phyloP scores from a whole-genome alignment of 2,888 invertebrate species.

The Microchrysa polita region DNA sequence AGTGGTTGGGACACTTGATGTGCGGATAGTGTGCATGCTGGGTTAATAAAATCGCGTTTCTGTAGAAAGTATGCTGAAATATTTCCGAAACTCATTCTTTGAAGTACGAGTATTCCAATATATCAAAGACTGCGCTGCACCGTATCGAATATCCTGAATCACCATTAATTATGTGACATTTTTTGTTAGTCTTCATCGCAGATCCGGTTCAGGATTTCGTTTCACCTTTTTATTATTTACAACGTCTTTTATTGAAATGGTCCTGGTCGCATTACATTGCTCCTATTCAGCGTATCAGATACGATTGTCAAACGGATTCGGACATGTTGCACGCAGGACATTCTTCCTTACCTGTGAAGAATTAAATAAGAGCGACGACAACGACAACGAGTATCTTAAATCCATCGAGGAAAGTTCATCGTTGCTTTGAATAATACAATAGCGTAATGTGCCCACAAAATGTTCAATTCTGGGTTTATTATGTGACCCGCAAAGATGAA shows the following conservation, averaged over 20 bases:
- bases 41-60: too few species aligned
- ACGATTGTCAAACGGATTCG: neutral
- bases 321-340: neutral
- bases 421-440: constrained; percentile 28
- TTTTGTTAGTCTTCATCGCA: constrained; percentile 32
- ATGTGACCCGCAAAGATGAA: constrained; percentile 14
- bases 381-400: constrained; percentile 17
- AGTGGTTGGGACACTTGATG: too few species aligned
- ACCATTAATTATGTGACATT: constrained; percentile 46
- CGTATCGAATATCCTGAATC: constrained; percentile 48
- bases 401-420: neutral
- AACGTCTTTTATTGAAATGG: neutral
- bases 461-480: constrained; percentile 44
- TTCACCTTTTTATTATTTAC: neutral
- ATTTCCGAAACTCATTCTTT: too few species aligned
- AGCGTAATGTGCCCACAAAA: constrained; percentile 46
- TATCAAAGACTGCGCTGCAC: too few species aligned
- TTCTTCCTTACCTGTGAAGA: neutral
- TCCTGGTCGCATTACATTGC: neutral
- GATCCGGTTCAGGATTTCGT: constrained; percentile 43
- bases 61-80: too few species aligned
- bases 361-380: neutral
- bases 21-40: too few species aligned
- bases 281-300: constrained; percentile 5
- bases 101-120: too few species aligned